These are phyloP conservation scores for Lymantria dispar DNA, from an alignment of 2,888 invertebrate species.

Conservation along the genomic window DNA sequence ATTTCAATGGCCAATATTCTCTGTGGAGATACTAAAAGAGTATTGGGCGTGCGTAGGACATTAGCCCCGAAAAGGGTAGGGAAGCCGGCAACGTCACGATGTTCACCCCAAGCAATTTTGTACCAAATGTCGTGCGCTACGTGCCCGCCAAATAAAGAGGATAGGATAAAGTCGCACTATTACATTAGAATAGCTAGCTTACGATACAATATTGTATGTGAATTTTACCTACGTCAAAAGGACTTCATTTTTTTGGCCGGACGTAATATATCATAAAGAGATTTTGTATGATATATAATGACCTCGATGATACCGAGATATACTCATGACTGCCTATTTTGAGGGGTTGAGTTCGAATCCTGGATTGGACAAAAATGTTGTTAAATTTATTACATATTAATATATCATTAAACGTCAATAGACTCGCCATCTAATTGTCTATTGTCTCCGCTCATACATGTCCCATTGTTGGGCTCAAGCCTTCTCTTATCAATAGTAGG, in stretches of 20 bases:
- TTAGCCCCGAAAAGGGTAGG: constrained; percentile 66
- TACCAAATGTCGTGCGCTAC: constrained; percentile 78
- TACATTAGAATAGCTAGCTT: constrained; percentile 63
- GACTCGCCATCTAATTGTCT: too few species aligned
- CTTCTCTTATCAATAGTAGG: too few species aligned
- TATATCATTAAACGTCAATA: too few species aligned
- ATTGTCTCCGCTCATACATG: too few species aligned
- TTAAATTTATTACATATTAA: too few species aligned
- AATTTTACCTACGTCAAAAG: constrained; percentile 32
- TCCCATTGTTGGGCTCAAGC: too few species aligned
- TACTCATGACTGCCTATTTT: too few species aligned
- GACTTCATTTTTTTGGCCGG: constrained; percentile 32
- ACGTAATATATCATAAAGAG: constrained; percentile 31
- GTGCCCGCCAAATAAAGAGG: constrained; percentile 79
- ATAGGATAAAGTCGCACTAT: constrained; percentile 62
- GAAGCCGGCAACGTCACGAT: constrained; percentile 65
- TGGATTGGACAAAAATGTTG: too few species aligned
- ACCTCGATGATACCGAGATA: neutral
- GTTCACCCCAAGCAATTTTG: constrained; percentile 77
- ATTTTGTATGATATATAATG: constrained; percentile 31
- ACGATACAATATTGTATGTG: constrained; percentile 42
- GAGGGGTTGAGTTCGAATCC: too few species aligned
- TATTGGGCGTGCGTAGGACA: constrained; percentile 65
- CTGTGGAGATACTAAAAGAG: constrained; percentile 56
- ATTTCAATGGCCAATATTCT: constrained; percentile 56